Conservation (phyloP, 2,113 vertebrate genomes). For the Carassius carassius region DNA sequence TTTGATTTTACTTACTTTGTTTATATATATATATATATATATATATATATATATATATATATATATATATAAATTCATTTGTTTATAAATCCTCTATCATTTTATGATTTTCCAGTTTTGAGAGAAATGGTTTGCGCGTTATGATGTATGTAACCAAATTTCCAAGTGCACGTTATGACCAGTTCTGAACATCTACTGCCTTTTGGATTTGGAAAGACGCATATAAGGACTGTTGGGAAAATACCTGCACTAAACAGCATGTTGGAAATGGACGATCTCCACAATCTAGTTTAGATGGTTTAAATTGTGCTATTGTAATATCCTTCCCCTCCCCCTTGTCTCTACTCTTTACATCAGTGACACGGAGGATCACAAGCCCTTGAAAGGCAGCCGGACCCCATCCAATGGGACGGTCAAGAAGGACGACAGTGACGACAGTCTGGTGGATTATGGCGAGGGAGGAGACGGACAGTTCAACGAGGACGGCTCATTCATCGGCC, state of each 20-base stretch:
- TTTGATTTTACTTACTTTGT: neutral
- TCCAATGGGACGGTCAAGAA: constrained; percentile 97
- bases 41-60: too few relatives aligned
- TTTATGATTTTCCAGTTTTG: neutral
- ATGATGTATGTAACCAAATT: neutral
- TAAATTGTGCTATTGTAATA: constrained; percentile 10
- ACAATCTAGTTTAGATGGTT: neutral
- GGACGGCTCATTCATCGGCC: constrained; percentile 97
- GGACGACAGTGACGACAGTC: constrained; percentile 94
- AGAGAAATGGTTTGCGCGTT: constrained; percentile 30
- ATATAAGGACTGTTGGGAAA: neutral
- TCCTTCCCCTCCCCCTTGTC: neutral
- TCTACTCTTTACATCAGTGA: constrained; percentile 76
- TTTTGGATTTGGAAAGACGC: neutral
- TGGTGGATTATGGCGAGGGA: constrained; percentile 97
- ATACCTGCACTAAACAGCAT: constrained; percentile 25
- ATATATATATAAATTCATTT: too few relatives aligned
- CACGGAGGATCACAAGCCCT: constrained; percentile 94
- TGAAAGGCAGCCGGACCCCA: constrained; percentile 94
- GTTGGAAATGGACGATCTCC: neutral
- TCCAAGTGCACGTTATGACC: neutral
- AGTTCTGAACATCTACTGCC: neutral
- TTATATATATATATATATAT: too few relatives aligned
- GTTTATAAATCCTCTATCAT: neutral
- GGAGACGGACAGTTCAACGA: constrained; percentile 98